A percentile compares a stretch with the other conserved stretches of the same genome.
Evolutionary conservation across 2,797 vertebrate species (phyloP).

Genomic region (Cyprinella venusta): DNA sequence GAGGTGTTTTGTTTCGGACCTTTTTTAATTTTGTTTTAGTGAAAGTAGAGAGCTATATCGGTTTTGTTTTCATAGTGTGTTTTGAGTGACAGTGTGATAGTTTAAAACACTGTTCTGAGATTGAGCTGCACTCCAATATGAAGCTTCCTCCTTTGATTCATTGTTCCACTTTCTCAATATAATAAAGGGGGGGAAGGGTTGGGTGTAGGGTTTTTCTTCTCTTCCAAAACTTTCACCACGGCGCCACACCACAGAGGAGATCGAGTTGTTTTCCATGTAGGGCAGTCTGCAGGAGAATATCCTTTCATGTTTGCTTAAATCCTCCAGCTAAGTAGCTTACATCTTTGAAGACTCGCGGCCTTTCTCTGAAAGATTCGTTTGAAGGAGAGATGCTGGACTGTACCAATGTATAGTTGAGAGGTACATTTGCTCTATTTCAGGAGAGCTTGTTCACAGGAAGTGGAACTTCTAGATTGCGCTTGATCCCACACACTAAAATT

Average conservation of each 20-base stretch:
- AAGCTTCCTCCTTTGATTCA: constrained; percentile 38
- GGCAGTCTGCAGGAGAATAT: not conserved
- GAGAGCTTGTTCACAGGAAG: constrained; percentile 45
- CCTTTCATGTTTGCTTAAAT: not conserved
- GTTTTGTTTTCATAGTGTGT: constrained; percentile 54
- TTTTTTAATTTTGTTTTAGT: constrained; percentile 71
- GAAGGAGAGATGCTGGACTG: constrained; percentile 3
- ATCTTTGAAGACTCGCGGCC: constrained; percentile 8
- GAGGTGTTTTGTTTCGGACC: constrained; percentile 69
- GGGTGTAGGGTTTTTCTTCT: not conserved
- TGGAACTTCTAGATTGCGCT: not conserved
- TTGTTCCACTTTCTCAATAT: constrained; percentile 35
- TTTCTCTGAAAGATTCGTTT: constrained; percentile 20
- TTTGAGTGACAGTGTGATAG: constrained; percentile 66
- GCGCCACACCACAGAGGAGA: constrained; percentile 3
- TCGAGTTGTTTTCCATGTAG: constrained; percentile 13
- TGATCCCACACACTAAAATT: constrained; percentile 13
- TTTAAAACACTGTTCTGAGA: constrained; percentile 71
- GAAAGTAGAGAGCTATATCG: constrained; percentile 71
- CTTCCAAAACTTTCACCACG: constrained; percentile 5
- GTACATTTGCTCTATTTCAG: constrained; percentile 20
- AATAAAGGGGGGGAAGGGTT: constrained; percentile 4
- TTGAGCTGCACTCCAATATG: constrained; percentile 67
- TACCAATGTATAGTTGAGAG: constrained; percentile 33
- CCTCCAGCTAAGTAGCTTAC: constrained; percentile 18